A percentile compares a stretch with the other conserved stretches of the same genome.
phyloP scores from a whole-genome alignment of 2,113 vertebrate species.

The Acinonyx jubatus region DNA sequence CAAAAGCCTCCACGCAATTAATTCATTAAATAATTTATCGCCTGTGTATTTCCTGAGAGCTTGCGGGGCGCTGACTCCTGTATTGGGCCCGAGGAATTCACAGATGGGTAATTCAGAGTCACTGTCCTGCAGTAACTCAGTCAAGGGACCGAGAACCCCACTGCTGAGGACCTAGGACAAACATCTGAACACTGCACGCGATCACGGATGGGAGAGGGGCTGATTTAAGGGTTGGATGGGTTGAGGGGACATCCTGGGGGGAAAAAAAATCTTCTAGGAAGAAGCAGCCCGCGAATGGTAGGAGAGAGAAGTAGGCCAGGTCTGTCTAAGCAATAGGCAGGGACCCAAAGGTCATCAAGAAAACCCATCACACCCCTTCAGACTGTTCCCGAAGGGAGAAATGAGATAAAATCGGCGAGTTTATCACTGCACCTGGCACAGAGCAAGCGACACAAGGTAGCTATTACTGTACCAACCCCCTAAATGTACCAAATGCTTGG shows the following conservation, averaged over 20 bases:
- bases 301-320: neutral
- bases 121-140: neutral
- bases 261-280: neutral
- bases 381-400: neutral
- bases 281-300: neutral
- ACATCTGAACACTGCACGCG: neutral
- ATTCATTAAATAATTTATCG: neutral
- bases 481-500: neutral
- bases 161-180: neutral
- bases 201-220: neutral
- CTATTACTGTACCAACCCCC: neutral
- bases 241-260: no score
- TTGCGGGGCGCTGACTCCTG: neutral
- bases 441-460: neutral
- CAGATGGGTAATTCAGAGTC: neutral
- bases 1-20: neutral
- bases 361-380: neutral
- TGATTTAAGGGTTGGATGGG: neutral
- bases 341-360: neutral
- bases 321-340: neutral
- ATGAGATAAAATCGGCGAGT: neutral
- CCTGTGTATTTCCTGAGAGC: neutral
- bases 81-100: neutral
- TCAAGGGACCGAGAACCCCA: neutral
- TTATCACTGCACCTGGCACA: no score